These are phyloP conservation scores for Ornithoptera priamus DNA, from an alignment of 2,888 invertebrate species.

Conservation along the genomic window DNA sequence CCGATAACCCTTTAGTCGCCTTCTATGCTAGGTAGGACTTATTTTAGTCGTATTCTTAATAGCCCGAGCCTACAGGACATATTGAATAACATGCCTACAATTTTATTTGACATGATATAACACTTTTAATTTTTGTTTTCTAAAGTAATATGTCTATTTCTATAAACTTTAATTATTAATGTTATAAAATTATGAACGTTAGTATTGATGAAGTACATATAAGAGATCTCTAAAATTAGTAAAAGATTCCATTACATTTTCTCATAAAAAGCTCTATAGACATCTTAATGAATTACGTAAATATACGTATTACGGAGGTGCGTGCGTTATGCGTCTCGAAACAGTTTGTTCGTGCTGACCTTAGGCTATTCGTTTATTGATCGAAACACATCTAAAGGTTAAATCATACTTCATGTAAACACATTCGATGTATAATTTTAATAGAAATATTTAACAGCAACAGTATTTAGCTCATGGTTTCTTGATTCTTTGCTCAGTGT, in stretches of 20 bases:
- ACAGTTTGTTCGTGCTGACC: constrained; percentile 19
- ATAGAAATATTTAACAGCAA: neutral
- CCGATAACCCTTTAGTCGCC: no score
- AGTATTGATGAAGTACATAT: no score
- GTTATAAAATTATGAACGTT: no score
- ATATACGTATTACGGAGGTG: constrained; percentile 11
- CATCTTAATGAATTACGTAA: constrained; percentile 15
- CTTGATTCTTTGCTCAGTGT: neutral
- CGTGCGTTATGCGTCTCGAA: constrained; percentile 20
- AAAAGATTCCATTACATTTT: neutral
- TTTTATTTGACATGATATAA: no score
- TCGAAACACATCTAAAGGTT: constrained; percentile 21
- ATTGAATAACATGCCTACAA: no score
- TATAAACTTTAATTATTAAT: no score
- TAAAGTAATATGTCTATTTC: no score
- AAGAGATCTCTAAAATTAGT: no score
- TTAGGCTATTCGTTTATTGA: constrained; percentile 23
- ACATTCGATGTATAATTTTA: neutral
- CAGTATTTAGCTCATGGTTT: neutral
- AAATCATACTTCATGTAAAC: constrained; percentile 11
- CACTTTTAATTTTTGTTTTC: no score
- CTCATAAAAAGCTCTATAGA: neutral
- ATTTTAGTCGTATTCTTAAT: no score
- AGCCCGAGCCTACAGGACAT: no score
- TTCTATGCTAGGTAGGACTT: no score